Evolutionary conservation across 1,140 invertebrate species (phyloP), one percentile per base, ranked within the genome.

Genomic region (Papilio xuthus): DNA sequence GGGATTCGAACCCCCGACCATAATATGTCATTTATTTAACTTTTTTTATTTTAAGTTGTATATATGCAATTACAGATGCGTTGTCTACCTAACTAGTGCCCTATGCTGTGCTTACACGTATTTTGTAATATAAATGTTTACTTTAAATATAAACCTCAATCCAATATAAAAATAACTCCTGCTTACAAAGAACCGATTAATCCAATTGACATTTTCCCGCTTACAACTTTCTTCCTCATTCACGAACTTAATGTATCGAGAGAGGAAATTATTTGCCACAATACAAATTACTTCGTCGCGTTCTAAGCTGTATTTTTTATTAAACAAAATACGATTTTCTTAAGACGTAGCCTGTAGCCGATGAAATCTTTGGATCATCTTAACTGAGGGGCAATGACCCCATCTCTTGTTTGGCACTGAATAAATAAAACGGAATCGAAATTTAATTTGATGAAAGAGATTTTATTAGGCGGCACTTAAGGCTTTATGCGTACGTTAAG

Each of bases 391-490:
- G 12, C 74, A 63, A 23, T 42, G 53, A 63, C 50, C 74, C 20
- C 53, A 76, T 76, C 74, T 50, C 47, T 75, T 60, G 56, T 76
- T 76, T 42, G 53, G 53, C 28, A 63, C 74, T 76, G 74, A 42
- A 76, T 76, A 76, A 76, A 60, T 76, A 60, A 76, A 76, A 63
- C 53, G 53, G 74, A 76, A 76, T 76, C 56, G 53, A 42, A 76
- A 60, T 76, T 76, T 76, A 76, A 76, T 76, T 76, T 76, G 74
- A 76, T 63, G 50, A 76, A 76, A 76, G 53, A 76, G 53, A 76
- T 76, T 60, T 76, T 60, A 76, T 76, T 76, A 37, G 41, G 20
- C 53, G n/a, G 18, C 53, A 42, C 28, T 76, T 76, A 63, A 60
- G 37, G 32, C 32, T 60, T 37, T 42, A 67, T 67, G 42, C 53